Evolutionary conservation across 1,140 invertebrate species (phyloP), one percentile per base, ranked within the genome.

Genomic region (Drosophila triauraria): DNA sequence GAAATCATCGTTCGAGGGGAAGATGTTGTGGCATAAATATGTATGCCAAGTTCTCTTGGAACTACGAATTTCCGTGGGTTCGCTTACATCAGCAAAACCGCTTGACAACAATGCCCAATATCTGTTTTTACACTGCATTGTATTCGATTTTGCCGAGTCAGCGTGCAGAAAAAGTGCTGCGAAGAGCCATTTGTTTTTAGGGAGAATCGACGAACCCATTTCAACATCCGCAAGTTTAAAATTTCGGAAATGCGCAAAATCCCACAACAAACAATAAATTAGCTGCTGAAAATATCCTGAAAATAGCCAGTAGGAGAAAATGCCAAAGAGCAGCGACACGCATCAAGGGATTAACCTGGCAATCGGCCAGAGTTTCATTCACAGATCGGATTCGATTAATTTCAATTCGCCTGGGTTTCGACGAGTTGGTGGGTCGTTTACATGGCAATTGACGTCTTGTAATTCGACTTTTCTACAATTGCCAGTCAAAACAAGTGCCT

Each of bases 271-370:
- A 38, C 17, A 48, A 30, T 30, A 32, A 32, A 32, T 32, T 9
- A 32, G 30, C 30, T 9, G 8, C 30, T 17, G 25, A 67, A 50
- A 54, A 38, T 54, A 54, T 54, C 32, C 51, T 68, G 13, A 72
- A 81, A 84, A 85, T 78, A 81, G 77, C 15, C 58, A 8, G 8
- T 10, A 15, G 10, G 47, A 20, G 38, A 42, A 84, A 83, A 84
- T 85, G 72, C 54, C 81, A 84, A 80, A 85, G 82, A 60, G 77
- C 81, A 80, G 71, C 61, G 81, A 83, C 80, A 67, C 30, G 42
- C 46, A 44, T 30, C 46, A 61, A 59, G 60, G 69, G 38, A 44
- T 67, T 58, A 75, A 46, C 46, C 59, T 62, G 50, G 68, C 70
- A 72, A 25, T 60, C 10, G 46, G 70, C 70, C 67, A 70, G 62